Evolutionary conservation across 2,797 vertebrate genomes (phyloP), one percentile per base, ranked within the genome.

Genomic region (Platyrinchus mystaceus): DNA sequence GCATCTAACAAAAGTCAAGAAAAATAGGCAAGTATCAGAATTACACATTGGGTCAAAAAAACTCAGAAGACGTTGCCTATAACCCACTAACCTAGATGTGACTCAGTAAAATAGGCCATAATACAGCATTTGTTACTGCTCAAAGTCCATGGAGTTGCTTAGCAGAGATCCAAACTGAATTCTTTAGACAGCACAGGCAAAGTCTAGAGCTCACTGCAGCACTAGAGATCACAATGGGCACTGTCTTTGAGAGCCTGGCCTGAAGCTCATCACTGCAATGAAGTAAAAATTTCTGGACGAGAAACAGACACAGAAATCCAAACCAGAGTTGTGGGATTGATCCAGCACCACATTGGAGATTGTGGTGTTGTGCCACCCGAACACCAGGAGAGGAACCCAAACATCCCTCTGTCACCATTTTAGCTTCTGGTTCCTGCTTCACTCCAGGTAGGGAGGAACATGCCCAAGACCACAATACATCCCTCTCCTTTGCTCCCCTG

Each of bases 271-370:
- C 3, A 3, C 14, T 73, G 30, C 14, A 60, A 63, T 62, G 14
- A 37, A 68, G 12, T 3, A 37, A 49, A 26, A 39, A 63, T 10
- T 87, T 34, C 19, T 77, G 21, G 32, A 60, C 5, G 14, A 80
- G 64, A 60, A 59, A 19, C 2, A 49, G 19, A 26, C 2, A n/a
- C 8, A 44, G 34, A 73, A 77, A 83, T 77, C 49, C 79, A 83
- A 55, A 56, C 12, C 26, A 52, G 44, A 74, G 30, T 27, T 39
- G 10, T 7, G 32, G n/a, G 55, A 5, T 26, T n/a, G 53, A 56
- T 19, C 30, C 22, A 68, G 28, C 28, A 26, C 9, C 46, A 27
- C 0, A 0, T 0, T 5, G 5, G 46, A 53, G 19, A 12, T 9
- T 20, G 23, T 23, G 10, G 23, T 14, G 1, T 3, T 50, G 18